Base-by-base conservation (phyloP, 2,888 invertebrate genomes). In the Drosophila lutescens region DNA sequence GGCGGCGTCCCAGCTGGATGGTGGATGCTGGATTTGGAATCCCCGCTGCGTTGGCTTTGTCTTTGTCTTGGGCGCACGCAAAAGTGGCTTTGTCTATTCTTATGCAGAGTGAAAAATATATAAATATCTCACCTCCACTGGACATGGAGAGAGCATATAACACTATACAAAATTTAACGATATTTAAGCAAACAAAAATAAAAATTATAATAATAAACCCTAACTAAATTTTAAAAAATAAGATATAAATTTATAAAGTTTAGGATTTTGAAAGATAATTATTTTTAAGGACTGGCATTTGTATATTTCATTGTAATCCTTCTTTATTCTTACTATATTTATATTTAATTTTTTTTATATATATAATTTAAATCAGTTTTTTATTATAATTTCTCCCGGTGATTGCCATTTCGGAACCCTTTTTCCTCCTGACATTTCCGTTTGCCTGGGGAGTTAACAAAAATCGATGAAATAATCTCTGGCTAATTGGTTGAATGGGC, bases 391-490 rank as follows among this genome's bases (percentile, higher is more conserved):
- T 57, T 50, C 15, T 20, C n/a, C 17, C 55, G 12, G 58, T 58
- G 30, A 30, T 23, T 40, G 15, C 13, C 2, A 30, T 6, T 23
- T 60, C 7, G 7, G n/a, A 56, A 13, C 32, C 17, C 4, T 12
- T 8, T 10, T 1, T 20, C 30, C 59, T 26, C 41, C 40, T 41
- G 62, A 9, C 32, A 40, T 30, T 69, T 59, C 32, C 23, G 40
- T 10, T 20, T 38, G 53, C 47, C 36, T 15, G 13, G 36, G 49
- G 56, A 49, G 53, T 51, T 51, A 47, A 38, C 30, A 72, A 62
- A 70, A 62, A 50, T 70, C 70, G 50, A 70, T 70, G 69, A 61
- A 70, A 70, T 70, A 61, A 70, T 70, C 72, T 70, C 50, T 40
- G 62, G 43, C 70, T 70, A 70, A 70, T 70, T 70, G 70, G 72